A percentile compares a stretch with the other conserved stretches of the same genome.
phyloP scores from a whole-genome alignment of 2,113 vertebrate genomes.

The Benitochromis conjunctus region DNA sequence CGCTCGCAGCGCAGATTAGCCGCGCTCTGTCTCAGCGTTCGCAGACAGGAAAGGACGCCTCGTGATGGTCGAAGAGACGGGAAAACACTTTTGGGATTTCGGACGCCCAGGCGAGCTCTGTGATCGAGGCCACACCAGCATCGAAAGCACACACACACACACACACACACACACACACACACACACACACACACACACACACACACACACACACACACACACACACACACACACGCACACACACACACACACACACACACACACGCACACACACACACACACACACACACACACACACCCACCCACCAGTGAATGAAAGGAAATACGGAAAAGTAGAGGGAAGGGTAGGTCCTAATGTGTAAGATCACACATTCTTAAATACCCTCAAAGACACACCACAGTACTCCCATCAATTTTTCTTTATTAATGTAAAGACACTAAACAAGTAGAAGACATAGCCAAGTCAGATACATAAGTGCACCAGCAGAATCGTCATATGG shows the following conservation, averaged over 20 bases:
- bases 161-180: not conserved
- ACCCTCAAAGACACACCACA: not conserved
- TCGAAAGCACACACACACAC: not conserved
- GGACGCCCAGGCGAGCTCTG: not conserved
- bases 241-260: not conserved
- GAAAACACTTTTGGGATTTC: slow-evolving; percentile 16
- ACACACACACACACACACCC: not conserved
- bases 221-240: not conserved
- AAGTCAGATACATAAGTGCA: slow-evolving; percentile 4
- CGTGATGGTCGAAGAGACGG: not conserved
- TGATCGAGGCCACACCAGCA: slow-evolving; percentile 6
- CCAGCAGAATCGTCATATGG: slow-evolving; percentile 23
- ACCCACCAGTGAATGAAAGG: not conserved
- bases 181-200: not conserved
- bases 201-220: too few species aligned
- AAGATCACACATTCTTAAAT: not conserved
- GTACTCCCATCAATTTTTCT: slow-evolving; percentile 14
- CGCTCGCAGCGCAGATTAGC: not conserved
- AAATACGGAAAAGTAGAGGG: not conserved
- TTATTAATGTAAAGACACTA: slow-evolving; percentile 56
- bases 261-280: not conserved
- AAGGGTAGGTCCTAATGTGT: not conserved
- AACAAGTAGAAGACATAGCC: slow-evolving; percentile 28
- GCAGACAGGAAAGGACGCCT: not conserved
- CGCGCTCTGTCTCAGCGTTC: not conserved